Percentiles rank a stretch among this genome's conserved stretches.
Conservation (phyloP, 2,113 vertebrate species). For the Dromas ardeola region DNA sequence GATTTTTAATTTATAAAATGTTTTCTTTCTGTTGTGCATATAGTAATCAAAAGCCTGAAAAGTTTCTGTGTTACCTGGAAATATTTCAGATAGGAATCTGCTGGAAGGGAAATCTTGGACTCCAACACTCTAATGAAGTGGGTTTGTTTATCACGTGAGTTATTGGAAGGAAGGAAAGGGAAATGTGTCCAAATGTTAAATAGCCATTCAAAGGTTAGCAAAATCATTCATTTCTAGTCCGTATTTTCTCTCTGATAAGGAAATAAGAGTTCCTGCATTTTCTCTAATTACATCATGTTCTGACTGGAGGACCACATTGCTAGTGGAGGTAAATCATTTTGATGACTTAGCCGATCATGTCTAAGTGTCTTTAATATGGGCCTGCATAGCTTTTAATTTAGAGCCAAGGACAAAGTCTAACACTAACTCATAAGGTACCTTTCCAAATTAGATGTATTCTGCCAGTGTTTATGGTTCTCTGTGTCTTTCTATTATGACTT, state of each 20-base stretch:
- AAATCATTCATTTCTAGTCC: not conserved
- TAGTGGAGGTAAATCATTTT: not conserved
- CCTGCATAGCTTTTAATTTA: constrained; percentile 12
- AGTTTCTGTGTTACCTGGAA: not conserved
- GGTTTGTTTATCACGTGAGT: not conserved
- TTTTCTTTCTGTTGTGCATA: not conserved
- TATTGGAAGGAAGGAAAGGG: not conserved
- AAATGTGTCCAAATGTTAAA: not conserved
- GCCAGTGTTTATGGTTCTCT: not conserved
- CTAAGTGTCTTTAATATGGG: not conserved
- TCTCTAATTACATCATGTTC: not conserved
- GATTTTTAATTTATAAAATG: not conserved
- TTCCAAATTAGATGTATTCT: not conserved
- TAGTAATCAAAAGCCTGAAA: not conserved
- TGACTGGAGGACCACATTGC: not conserved
- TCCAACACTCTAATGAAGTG: not conserved
- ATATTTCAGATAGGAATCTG: not conserved
- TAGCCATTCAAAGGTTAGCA: not conserved
- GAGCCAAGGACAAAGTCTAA: not conserved
- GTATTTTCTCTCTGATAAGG: constrained; percentile 1
- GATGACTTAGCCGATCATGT: not conserved
- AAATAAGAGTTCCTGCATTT: not conserved
- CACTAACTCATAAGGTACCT: not conserved
- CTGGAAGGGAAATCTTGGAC: not conserved
- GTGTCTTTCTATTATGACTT: not conserved